Percentiles rank a stretch among this genome's conserved stretches.
These are phyloP conservation scores for Brachionus rotundiformis DNA, from an alignment of 1,140 invertebrate species.

Conservation along the genomic window DNA sequence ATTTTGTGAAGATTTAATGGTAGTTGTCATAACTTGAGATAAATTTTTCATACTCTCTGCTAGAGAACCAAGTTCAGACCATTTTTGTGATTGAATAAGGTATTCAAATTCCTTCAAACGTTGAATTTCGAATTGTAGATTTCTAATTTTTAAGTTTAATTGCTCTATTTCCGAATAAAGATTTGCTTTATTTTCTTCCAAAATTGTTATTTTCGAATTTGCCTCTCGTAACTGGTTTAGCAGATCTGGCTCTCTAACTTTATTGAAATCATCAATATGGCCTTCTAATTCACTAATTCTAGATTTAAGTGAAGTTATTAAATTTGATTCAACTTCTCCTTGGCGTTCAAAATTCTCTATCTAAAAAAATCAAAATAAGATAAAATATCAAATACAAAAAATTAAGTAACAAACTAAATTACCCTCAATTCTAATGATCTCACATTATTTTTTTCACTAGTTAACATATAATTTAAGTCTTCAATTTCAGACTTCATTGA, in stretches of 20 bases:
- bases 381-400: neutral
- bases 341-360: constrained; percentile 19
- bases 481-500: constrained; percentile 10
- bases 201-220: neutral
- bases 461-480: neutral
- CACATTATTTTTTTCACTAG: neutral
- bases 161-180: constrained; percentile 54
- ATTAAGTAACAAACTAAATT: too few species aligned
- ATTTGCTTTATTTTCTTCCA: constrained; percentile 55
- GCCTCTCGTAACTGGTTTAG: constrained; percentile 1
- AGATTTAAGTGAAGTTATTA: neutral
- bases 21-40: constrained; percentile 57
- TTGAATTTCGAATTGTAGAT: constrained; percentile 54
- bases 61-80: constrained; percentile 62
- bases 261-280: neutral
- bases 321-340: constrained; percentile 2
- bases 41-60: constrained; percentile 62
- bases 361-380: neutral
- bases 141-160: constrained; percentile 55
- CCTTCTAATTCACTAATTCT: neutral
- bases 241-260: constrained; percentile 20
- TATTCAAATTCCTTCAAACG: constrained; percentile 59
- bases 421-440: constrained; percentile 27
- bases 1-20: neutral
- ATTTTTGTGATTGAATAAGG: constrained; percentile 60